Evolutionary conservation across 1,140 invertebrate genomes (phyloP).

Genomic region (Apis cerana): DNA sequence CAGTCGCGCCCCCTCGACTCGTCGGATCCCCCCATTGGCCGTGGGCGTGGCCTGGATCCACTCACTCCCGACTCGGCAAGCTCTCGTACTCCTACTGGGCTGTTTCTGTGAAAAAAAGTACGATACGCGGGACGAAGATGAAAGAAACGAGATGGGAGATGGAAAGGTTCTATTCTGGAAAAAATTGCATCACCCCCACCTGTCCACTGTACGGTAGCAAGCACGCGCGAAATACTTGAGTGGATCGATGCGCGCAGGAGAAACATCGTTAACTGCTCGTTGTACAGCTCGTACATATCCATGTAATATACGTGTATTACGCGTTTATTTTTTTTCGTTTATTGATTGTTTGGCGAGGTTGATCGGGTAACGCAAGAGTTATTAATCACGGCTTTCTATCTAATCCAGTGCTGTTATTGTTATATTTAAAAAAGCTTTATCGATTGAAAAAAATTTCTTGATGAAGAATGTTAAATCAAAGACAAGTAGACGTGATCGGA

Average conservation of each 20-base stretch:
- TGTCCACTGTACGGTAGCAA: slow-evolving; percentile 10
- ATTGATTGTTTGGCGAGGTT: too few relatives aligned
- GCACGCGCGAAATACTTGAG: neutral
- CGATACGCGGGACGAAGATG: neutral
- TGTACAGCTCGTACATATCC: neutral
- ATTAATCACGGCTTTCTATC: too few relatives aligned
- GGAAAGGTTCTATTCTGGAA: neutral
- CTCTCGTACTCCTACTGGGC: neutral
- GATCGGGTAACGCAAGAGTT: too few relatives aligned
- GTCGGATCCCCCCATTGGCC: neutral
- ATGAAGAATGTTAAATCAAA: too few relatives aligned
- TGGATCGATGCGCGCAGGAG: slow-evolving; percentile 11
- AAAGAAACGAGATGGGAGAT: slow-evolving; percentile 6
- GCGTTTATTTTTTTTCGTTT: slow-evolving; percentile 5
- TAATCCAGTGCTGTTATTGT: too few relatives aligned
- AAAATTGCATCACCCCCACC: neutral
- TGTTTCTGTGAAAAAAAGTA: slow-evolving; percentile 7
- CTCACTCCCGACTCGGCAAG: neutral
- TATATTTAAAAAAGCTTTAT: too few relatives aligned
- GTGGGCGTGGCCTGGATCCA: neutral
- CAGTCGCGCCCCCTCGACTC: neutral
- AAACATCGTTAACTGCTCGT: slow-evolving; percentile 13
- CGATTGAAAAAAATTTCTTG: too few relatives aligned
- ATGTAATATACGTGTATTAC: neutral
- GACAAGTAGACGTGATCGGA: too few relatives aligned